These are phyloP conservation scores for Glyphotaelius pellucidus DNA, from an alignment of 2,888 invertebrate species.

Conservation along the genomic window DNA sequence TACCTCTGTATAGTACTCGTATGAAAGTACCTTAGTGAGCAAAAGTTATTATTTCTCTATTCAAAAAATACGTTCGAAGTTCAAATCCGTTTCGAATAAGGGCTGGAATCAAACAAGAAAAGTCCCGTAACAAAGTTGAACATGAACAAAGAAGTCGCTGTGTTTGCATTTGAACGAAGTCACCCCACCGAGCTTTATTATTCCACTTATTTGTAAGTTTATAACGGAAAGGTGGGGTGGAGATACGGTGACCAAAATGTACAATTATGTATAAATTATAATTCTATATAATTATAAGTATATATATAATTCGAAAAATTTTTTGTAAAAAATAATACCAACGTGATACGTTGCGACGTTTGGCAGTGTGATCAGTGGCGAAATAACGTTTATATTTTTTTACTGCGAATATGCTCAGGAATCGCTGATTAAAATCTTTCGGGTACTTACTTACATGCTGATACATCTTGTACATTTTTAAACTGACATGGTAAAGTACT, in stretches of 20 bases:
- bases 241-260: constrained; percentile 13
- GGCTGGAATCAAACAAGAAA: constrained; percentile 26
- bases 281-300: too few relatives aligned
- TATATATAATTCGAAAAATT: neutral
- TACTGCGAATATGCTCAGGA: too few relatives aligned
- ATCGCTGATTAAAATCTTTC: too few relatives aligned
- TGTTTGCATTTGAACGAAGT: constrained; percentile 38
- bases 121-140: constrained; percentile 21
- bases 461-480: too few relatives aligned
- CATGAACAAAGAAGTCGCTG: constrained; percentile 37
- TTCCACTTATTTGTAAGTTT: constrained; percentile 44
- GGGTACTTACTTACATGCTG: too few relatives aligned
- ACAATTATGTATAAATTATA: too few relatives aligned
- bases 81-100: constrained; percentile 4
- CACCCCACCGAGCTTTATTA: constrained; percentile 38
- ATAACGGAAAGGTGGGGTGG: neutral
- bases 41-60: neutral
- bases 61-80: neutral
- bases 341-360: too few relatives aligned
- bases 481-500: too few relatives aligned
- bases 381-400: too few relatives aligned
- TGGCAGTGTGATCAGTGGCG: too few relatives aligned
- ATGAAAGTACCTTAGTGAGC: neutral
- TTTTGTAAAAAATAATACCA: too few relatives aligned
- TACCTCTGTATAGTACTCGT: too few relatives aligned